phyloP scores from a whole-genome alignment of 1,140 invertebrate species.

The Pollicipes pollicipes region DNA sequence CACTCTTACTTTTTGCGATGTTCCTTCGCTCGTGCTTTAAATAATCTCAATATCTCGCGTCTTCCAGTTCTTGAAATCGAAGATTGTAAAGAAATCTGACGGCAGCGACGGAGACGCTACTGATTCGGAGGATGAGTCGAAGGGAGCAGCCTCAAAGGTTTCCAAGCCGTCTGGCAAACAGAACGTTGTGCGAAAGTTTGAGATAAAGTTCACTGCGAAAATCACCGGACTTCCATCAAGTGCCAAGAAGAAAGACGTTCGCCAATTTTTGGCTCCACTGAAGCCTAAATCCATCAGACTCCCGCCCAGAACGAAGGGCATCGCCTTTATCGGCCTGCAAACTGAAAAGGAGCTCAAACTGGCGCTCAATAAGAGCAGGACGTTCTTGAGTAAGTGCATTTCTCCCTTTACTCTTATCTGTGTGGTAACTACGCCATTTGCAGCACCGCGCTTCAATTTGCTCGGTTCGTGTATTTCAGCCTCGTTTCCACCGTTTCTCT shows the following conservation, averaged over 20 bases:
- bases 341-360: slow-evolving; percentile 60
- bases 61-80: background rate
- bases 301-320: background rate
- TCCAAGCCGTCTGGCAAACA: background rate
- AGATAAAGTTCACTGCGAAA: background rate
- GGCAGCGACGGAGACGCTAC: background rate
- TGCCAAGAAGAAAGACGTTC: background rate
- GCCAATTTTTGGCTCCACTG: background rate
- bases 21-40: background rate
- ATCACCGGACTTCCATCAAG: background rate
- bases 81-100: background rate
- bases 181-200: background rate
- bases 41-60: background rate
- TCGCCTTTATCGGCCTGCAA: slow-evolving; percentile 78
- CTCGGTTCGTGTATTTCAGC: too few relatives aligned
- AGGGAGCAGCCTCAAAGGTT: background rate
- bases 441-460: too few relatives aligned
- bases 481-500: too few relatives aligned
- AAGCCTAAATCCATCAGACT: background rate
- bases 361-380: slow-evolving; percentile 67
- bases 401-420: too few relatives aligned
- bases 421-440: too few relatives aligned
- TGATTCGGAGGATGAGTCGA: background rate
- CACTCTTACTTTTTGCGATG: too few relatives aligned
- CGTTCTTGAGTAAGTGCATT: slow-evolving; percentile 48